Conservation (phyloP, 2,113 vertebrate genomes). For the Orcinus orca region DNA sequence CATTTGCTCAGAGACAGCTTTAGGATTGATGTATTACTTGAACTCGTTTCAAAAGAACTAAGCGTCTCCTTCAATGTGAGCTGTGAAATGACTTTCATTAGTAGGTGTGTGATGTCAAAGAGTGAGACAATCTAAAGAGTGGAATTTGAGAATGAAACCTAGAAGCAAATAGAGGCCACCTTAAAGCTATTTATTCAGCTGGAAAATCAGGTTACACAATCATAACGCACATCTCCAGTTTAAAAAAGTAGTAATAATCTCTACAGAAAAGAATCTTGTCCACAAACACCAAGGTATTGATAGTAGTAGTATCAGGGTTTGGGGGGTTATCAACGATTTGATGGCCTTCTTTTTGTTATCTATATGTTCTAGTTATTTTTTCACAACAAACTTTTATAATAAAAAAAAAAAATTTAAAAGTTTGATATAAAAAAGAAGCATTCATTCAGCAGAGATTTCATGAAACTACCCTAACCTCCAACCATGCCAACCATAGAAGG, state of each 20-base stretch:
- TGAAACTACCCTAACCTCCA: not conserved
- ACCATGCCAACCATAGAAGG: not conserved
- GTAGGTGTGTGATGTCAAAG: not conserved
- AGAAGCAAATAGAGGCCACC: constrained; percentile 10
- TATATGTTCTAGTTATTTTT: not conserved
- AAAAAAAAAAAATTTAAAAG: not conserved
- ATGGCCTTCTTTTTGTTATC: not conserved
- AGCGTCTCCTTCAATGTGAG: constrained; percentile 23
- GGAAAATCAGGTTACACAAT: constrained; percentile 36
- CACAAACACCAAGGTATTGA: not conserved
- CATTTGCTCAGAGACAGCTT: not conserved
- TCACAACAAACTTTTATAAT: not conserved
- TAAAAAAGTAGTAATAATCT: not conserved
- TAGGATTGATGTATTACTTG: not conserved
- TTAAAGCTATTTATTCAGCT: constrained; percentile 26
- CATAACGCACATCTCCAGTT: not conserved
- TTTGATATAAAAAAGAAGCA: not conserved
- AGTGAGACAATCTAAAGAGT: constrained; percentile 33
- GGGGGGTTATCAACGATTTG: not conserved
- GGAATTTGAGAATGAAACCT: constrained; percentile 28
- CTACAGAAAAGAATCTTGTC: not conserved
- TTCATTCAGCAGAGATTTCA: not conserved
- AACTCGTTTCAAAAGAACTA: constrained; percentile 4
- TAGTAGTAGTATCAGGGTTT: not conserved
- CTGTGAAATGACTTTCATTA: constrained; percentile 38